Conservation (phyloP, 2,113 vertebrate species). For the Syrmaticus mikado region DNA sequence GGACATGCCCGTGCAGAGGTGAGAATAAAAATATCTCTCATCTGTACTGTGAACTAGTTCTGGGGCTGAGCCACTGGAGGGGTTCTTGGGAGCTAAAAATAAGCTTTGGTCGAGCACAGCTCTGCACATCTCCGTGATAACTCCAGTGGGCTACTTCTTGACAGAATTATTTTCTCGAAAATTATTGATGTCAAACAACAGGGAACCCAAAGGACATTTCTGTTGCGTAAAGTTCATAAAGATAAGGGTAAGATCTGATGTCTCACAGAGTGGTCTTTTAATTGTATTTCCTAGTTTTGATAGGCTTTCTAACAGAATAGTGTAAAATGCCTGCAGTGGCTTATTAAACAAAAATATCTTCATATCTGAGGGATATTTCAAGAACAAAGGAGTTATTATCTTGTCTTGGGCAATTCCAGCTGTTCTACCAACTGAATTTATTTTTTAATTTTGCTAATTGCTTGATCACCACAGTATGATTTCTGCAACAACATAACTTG, state of each 20-base stretch:
- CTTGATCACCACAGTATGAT: background rate
- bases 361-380: background rate
- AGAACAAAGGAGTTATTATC: background rate
- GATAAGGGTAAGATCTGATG: background rate
- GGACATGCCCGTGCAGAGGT: background rate
- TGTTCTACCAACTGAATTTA: background rate
- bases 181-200: background rate
- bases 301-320: background rate
- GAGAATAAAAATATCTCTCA: constrained; percentile 44
- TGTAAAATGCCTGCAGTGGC: background rate
- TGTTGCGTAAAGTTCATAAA: background rate
- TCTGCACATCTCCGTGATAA: background rate
- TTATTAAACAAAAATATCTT: background rate
- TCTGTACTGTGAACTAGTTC: constrained; percentile 49
- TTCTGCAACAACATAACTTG: background rate
- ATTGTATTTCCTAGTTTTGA: background rate
- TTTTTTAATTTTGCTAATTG: background rate
- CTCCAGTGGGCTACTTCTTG: background rate
- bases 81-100: constrained; percentile 51
- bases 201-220: background rate
- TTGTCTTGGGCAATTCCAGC: background rate
- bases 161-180: background rate
- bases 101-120: background rate
- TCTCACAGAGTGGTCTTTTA: background rate
- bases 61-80: background rate